Evolutionary conservation across 1,140 invertebrate species (phyloP), one percentile per base, ranked within the genome.

Genomic region (Drosophila sp.): DNA sequence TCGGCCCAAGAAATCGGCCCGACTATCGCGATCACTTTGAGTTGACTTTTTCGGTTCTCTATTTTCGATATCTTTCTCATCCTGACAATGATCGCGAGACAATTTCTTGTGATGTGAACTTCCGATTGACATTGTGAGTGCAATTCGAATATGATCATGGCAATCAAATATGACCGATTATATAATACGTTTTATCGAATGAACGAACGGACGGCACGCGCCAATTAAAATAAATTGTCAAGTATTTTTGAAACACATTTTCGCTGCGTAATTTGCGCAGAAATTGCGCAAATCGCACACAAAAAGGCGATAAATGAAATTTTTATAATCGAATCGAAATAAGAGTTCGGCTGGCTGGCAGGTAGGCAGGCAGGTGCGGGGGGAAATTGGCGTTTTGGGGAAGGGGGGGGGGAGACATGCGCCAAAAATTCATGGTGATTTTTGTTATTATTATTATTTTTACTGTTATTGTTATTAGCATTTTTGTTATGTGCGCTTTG

Each of bases 311-410:
- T 90, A 80, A 89, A 89, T 90, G 80, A 80, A 89, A 89, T 89
- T 89, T 89, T 89, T 89, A 89, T 84, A 84, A 84, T 84, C 84
- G 84, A 84, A 84, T 84, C 84, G 84, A 87, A 80, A 70, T 70
- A 68, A 77, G 66, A 69, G 41, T 30, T 66, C 17, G 17, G 17
- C 17, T 17, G 17, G 17, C 17, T 17, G 17, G 17, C 17, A 17
- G 17, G 17, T 17, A 17, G 66, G 69, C 27, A 35, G 63, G 66
- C 67, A 67, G 81, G 54, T 47, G 72, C 41, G 57, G 71, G 68
- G 76, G 72, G 65, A 11, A 1, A 38, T 17, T 66, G 35, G 11
- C 8, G 66, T 6, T 67, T 72, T 33, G 57, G 47, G 64, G 33
- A 11, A 10, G 27, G 44, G 5, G 33, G 35, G 64, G 60, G 62